Evolutionary conservation across 1,140 invertebrate species (phyloP).

Genomic region (Drosophila azteca): DNA sequence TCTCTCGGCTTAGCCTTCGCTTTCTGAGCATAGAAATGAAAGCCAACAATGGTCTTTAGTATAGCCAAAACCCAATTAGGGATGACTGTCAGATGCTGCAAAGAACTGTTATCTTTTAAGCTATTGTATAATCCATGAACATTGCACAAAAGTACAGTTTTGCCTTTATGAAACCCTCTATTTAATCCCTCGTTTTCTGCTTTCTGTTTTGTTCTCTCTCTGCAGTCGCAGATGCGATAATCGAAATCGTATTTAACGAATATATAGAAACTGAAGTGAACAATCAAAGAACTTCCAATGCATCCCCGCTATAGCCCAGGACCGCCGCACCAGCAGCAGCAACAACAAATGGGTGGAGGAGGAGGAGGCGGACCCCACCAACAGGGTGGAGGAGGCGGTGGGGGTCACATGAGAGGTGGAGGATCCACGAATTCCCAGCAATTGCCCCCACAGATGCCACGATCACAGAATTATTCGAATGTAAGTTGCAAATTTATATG

Average conservation of each 20-base stretch:
- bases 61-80: no score
- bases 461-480: slow-evolving; percentile 67
- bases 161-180: no score
- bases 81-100: no score
- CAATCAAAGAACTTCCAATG: slow-evolving; percentile 35
- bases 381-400: slow-evolving; percentile 11
- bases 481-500: slow-evolving; percentile 49
- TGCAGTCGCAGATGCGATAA: slow-evolving; percentile 17
- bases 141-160: no score
- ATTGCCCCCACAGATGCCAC: slow-evolving; percentile 62
- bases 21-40: background rate
- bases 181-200: no score
- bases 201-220: background rate
- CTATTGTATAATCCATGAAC: no score
- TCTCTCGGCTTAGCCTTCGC: slow-evolving; percentile 21
- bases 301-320: slow-evolving; percentile 72
- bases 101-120: no score
- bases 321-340: slow-evolving; percentile 41
- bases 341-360: slow-evolving; percentile 1
- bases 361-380: slow-evolving; percentile 10
- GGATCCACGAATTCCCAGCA: slow-evolving; percentile 57
- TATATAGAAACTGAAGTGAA: background rate
- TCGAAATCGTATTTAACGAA: slow-evolving; percentile 10
- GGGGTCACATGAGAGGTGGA: slow-evolving; percentile 38
- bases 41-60: no score